Percentiles rank a stretch among this genome's conserved stretches.
phyloP scores from a whole-genome alignment of 2,888 invertebrate species.

The Colostygia pectinataria region DNA sequence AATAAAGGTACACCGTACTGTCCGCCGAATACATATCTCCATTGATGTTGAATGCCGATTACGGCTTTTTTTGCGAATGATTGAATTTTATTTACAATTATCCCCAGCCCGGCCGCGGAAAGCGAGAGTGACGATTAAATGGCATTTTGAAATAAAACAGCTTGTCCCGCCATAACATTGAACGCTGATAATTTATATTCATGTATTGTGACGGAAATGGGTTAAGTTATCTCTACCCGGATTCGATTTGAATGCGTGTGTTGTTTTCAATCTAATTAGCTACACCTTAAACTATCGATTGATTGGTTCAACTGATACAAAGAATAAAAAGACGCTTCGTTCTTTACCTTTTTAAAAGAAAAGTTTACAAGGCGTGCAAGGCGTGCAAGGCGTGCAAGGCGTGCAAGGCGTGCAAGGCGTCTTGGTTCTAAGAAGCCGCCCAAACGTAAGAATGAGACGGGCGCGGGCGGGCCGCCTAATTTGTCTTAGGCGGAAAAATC shows the following conservation, averaged over 20 bases:
- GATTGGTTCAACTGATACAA: too few relatives aligned
- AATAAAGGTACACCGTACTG: too few relatives aligned
- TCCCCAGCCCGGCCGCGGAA: conserved; percentile 67
- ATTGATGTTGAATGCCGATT: conserved; percentile 75
- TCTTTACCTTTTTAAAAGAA: too few relatives aligned
- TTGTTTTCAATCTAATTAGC: conserved; percentile 4
- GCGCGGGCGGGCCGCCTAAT: conserved; percentile 77
- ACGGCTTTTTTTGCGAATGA: conserved; percentile 79
- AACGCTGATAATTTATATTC: conserved; percentile 55
- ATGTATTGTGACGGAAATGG: conserved; percentile 28
- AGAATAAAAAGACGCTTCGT: too few relatives aligned
- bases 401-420: conserved; percentile 56
- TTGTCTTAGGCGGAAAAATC: conserved; percentile 83
- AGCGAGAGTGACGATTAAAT: conserved; percentile 81
- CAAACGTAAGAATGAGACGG: conserved; percentile 58
- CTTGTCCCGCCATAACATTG: conserved; percentile 65
- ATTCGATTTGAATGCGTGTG: neutral
- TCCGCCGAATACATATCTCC: conserved; percentile 60
- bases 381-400: conserved; percentile 47
- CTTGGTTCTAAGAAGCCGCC: conserved; percentile 69
- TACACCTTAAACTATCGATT: conserved; percentile 6
- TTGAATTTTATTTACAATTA: conserved; percentile 83
- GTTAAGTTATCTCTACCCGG: neutral
- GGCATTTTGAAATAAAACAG: conserved; percentile 82
- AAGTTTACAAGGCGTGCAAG: conserved; percentile 40